Base-by-base conservation (phyloP, 2,888 invertebrate species). In the Arctia plantaginis region DNA sequence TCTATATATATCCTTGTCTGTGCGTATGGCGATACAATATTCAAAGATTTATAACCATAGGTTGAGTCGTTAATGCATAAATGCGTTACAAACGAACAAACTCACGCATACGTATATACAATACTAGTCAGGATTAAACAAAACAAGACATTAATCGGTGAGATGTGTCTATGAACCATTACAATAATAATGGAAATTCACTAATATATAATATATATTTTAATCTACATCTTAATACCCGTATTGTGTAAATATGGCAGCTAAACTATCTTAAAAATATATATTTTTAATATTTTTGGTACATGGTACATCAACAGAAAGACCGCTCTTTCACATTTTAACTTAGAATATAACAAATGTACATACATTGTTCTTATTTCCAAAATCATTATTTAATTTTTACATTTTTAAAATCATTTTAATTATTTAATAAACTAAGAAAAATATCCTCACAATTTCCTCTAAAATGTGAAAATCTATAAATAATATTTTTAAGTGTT, bases 191-290 rank as follows among this genome's bases (percentile, higher is more conserved):
- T 82, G 78, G 78, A 84, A 74, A 77, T 78, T 83, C 67, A 80
- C 83, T 82, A 82, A 75, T 44, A 71, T 66, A 80, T 77, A 69
- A 80, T 79, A 62, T 62, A 18, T 62, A 30, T 30, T n/a, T n/a
- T n/a, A n/a, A 62, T 64, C 83, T 83, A 83, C 74, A 79, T 73
- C 72, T 80, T 84, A 88, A 87, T 88, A 89, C 88, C 89, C 88
- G 88, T 89, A 88, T 82, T 76, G 75, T 80, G 75, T 85, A 84
- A 80, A 81, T 83, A 85, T 87, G 84, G 85, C 82, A 83, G 74
- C 81, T 80, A 80, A 80, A 78, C 74, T 78, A 74, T 66, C 74
- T 77, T 35, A 74, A 66, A 68, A n/a, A 71, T 69, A 70, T 55
- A 70, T 69, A 75, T 76, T 65, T 69, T 62, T 33, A 15, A 55